Base-by-base conservation (phyloP, 2,113 vertebrate species). In the Hippocampus guttulatus region DNA sequence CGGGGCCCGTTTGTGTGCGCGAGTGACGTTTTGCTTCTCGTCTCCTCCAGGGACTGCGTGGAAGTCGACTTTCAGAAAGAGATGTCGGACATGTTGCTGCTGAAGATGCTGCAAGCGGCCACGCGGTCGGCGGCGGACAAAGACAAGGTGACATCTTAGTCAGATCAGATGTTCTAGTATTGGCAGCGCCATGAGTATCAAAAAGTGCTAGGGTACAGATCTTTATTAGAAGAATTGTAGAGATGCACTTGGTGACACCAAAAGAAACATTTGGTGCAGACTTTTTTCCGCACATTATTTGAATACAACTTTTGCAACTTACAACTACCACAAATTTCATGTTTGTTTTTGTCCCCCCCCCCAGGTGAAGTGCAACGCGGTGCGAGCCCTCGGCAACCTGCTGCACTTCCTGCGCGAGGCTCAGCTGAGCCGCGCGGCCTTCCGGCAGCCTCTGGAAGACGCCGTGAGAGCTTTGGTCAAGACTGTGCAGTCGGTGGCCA, bases 331-430 rank as follows among this genome's bases (percentile, higher is more conserved):
- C 57, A 67, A 47, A 67, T 57, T n/a, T n/a, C 21, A 20, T 67
- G 3, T 45, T 7, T 16, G 11, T 18, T 51, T 2, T 14, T 10
- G 12, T 33, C 30, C 30, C 30, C 54, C 40, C 40, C 0, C 68
- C 1, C 69, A 99, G 97, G 95, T 99, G 0, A 99, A 98, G 89
- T 95, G 92, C 57, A 98, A 97, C 0, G 96, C 96, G 0, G 95
- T 98, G 41, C 94, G 97, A 45, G 95, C 94, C 3, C 92, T 99
- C 0, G 97, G 97, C n/a, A 99, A 98, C 0, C 89, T 99, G 70
- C 95, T 99, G 2, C 95, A 95, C 70, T 97, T 98, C 88, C 92
- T 99, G 64, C 95, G 94, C 8, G 88, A 92, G 0, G 90, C 80
- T 69, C 96, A 98, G 71, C 73, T 98, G 77, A 86, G 85, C 25